Conservation (phyloP, 2,888 invertebrate genomes). For the Sesia apiformis region DNA sequence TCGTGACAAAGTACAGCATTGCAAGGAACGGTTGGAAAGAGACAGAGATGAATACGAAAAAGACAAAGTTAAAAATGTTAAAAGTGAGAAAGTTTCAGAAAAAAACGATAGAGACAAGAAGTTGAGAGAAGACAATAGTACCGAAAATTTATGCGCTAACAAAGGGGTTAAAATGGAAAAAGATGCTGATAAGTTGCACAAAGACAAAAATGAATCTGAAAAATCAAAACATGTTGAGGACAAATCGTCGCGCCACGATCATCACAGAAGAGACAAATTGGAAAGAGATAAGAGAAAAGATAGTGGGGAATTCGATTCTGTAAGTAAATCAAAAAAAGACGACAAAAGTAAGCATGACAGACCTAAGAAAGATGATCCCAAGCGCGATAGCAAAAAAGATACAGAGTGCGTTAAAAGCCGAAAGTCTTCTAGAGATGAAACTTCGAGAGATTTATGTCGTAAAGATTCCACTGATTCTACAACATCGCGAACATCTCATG, state of each 20-base stretch:
- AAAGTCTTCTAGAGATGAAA: slow-evolving; percentile 62
- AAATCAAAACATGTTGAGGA: slow-evolving; percentile 47
- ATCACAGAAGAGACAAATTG: slow-evolving; percentile 60
- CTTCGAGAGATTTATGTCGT: slow-evolving; percentile 48
- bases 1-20: slow-evolving; percentile 45
- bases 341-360: slow-evolving; percentile 67
- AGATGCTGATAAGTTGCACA: slow-evolving; percentile 35
- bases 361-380: slow-evolving; percentile 50
- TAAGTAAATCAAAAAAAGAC: slow-evolving; percentile 46
- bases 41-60: slow-evolving; percentile 53
- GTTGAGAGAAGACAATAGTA: slow-evolving; percentile 24
- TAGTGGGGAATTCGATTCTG: slow-evolving; percentile 29
- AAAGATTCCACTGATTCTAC: slow-evolving; percentile 71
- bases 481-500: slow-evolving; percentile 59
- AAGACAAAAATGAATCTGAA: slow-evolving; percentile 25
- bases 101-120: slow-evolving; percentile 45
- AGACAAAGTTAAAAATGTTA: slow-evolving; percentile 41
- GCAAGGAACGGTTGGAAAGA: slow-evolving; percentile 51
- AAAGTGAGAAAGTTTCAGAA: slow-evolving; percentile 32
- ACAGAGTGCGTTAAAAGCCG: slow-evolving; percentile 43
- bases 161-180: slow-evolving; percentile 32
- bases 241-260: slow-evolving; percentile 59
- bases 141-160: slow-evolving; percentile 31
- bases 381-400: slow-evolving; percentile 62
- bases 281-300: slow-evolving; percentile 56